A percentile compares a stretch with the other conserved stretches of the same genome.
Evolutionary conservation across 2,888 invertebrate genomes (phyloP).

Genomic region (Euspilapteryx auroguttella): DNA sequence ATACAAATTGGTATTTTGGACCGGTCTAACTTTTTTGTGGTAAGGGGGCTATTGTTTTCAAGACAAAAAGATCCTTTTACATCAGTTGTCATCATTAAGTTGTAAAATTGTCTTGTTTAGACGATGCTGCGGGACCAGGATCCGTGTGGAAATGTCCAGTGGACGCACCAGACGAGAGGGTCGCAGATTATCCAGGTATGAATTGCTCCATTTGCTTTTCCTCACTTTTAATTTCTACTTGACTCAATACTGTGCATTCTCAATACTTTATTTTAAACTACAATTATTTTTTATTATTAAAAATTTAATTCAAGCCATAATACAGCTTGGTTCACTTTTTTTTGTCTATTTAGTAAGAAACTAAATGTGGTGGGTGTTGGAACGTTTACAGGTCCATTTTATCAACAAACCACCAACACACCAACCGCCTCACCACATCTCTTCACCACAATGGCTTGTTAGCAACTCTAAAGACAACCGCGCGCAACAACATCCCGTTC

Average conservation of each 20-base stretch:
- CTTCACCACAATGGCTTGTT: constrained; percentile 55
- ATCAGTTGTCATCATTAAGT: no score
- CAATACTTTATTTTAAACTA: no score
- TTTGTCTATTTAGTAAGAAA: constrained; percentile 23
- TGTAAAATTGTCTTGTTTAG: no score
- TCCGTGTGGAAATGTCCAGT: constrained; percentile 92
- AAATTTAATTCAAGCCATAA: no score
- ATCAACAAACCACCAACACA: constrained; percentile 61
- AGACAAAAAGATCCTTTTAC: no score
- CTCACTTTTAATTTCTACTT: constrained; percentile 6
- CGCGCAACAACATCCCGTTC: constrained; percentile 40
- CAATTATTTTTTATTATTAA: no score
- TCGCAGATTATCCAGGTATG: constrained; percentile 41
- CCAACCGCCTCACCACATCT: constrained; percentile 59
- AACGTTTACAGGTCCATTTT: constrained; percentile 63
- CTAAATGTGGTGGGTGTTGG: constrained; percentile 62
- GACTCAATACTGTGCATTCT: no score
- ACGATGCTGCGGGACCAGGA: constrained; percentile 85
- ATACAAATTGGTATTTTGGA: no score
- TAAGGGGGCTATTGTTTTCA: no score
- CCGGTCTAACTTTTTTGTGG: no score
- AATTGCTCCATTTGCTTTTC: constrained; percentile 7
- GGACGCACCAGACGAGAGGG: constrained; percentile 78
- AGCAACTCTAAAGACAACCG: constrained; percentile 30
- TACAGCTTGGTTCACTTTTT: not conserved